These are phyloP conservation scores for Drosophila cardini DNA, from an alignment of 1,140 invertebrate species.

Conservation along the genomic window DNA sequence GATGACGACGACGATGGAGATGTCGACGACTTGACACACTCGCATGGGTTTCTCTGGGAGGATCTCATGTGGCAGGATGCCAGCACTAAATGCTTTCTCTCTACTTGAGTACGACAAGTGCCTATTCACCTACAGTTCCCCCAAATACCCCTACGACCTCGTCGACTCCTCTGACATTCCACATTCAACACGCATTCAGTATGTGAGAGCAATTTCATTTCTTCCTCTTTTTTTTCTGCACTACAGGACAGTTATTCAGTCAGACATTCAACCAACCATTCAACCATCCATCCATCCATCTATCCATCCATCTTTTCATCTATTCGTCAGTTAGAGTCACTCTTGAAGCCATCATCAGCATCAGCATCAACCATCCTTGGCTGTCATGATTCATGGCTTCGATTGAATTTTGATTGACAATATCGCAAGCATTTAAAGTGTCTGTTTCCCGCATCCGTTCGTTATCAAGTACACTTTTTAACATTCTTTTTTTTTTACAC, in stretches of 20 bases:
- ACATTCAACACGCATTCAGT: slow-evolving; percentile 68
- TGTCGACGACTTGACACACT: slow-evolving; percentile 47
- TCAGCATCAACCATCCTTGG: slow-evolving; percentile 65
- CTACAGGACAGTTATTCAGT: slow-evolving; percentile 27
- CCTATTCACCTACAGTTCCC: slow-evolving; percentile 20
- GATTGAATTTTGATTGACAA: slow-evolving; percentile 85
- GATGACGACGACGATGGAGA: slow-evolving; percentile 12
- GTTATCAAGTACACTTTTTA: slow-evolving; percentile 45
- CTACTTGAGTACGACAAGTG: slow-evolving; percentile 59
- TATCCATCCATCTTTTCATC: slow-evolving; percentile 45
- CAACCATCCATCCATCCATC: slow-evolving; percentile 9
- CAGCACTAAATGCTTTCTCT: slow-evolving; percentile 73
- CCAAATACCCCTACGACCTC: too few species aligned
- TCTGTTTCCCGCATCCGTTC: slow-evolving; percentile 79
- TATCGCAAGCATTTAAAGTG: slow-evolving; percentile 84
- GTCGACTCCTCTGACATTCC: neutral
- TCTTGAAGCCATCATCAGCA: slow-evolving; percentile 71
- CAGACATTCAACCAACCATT: neutral
- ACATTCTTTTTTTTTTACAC: neutral
- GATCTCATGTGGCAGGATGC: slow-evolving; percentile 59
- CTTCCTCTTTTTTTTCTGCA: slow-evolving; percentile 48
- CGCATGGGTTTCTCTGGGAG: slow-evolving; percentile 41
- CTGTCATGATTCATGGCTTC: slow-evolving; percentile 78
- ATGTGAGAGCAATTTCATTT: slow-evolving; percentile 70
- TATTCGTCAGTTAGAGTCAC: slow-evolving; percentile 62